These are phyloP conservation scores for Astatotilapia flaviijosephi DNA, from an alignment of 2,113 vertebrate species.

Conservation along the genomic window DNA sequence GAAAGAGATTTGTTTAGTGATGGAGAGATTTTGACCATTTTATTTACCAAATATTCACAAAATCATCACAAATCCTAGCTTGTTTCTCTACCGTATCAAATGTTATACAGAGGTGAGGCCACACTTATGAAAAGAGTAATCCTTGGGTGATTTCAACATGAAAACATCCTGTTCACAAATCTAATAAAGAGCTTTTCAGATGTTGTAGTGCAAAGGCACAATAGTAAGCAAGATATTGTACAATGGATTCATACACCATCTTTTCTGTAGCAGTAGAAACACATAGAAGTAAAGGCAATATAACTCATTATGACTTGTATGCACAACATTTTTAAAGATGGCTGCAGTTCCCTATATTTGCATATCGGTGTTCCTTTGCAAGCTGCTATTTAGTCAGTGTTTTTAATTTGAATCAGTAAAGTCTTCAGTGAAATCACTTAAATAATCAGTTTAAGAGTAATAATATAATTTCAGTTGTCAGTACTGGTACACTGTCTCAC, in stretches of 20 bases:
- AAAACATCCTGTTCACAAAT: neutral
- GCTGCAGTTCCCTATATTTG: neutral
- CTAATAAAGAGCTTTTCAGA: neutral
- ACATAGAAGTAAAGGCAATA: too few species aligned
- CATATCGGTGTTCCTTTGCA: neutral
- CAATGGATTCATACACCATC: neutral
- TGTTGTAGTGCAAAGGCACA: neutral
- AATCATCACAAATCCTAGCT: neutral
- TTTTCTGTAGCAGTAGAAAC: neutral
- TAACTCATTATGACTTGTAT: neutral
- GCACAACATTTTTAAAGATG: neutral
- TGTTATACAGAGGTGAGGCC: neutral
- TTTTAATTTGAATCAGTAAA: neutral
- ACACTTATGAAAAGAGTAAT: neutral
- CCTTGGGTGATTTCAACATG: neutral
- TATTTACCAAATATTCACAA: neutral
- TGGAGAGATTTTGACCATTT: neutral
- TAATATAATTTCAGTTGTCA: neutral
- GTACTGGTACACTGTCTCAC: neutral
- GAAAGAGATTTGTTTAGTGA: neutral
- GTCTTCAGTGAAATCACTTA: neutral
- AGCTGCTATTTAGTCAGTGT: neutral
- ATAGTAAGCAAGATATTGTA: neutral
- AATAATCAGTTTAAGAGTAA: neutral
- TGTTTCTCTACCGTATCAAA: neutral